Conservation (phyloP, 2,113 vertebrate species). For the Scomber colias region DNA sequence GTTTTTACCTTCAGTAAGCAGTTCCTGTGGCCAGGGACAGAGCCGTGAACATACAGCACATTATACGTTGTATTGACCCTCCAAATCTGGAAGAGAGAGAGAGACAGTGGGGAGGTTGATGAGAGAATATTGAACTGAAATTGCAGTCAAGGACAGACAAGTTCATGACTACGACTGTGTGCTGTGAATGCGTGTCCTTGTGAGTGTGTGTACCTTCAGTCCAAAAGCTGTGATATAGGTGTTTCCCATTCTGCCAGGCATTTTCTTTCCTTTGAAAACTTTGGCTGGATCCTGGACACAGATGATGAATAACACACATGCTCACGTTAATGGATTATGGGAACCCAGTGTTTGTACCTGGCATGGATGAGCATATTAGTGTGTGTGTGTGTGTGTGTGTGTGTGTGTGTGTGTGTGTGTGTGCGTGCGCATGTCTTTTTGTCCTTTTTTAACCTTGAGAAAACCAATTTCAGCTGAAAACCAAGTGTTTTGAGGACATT, state of each 20-base stretch:
- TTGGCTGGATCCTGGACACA: slow-evolving; percentile 87
- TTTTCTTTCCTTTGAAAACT: slow-evolving; percentile 95
- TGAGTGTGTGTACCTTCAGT: slow-evolving; percentile 87
- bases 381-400: background rate
- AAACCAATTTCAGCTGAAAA: too few relatives aligned
- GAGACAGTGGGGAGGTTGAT: slow-evolving; percentile 19
- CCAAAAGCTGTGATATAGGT: slow-evolving; percentile 85
- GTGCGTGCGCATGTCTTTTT: background rate
- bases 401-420: slow-evolving; percentile 14
- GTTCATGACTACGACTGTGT: background rate
- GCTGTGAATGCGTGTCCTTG: background rate
- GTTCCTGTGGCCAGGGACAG: slow-evolving; percentile 93
- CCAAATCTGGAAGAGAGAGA: slow-evolving; percentile 89
- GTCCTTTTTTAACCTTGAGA: too few relatives aligned
- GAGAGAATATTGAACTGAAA: slow-evolving; percentile 43
- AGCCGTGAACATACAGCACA: slow-evolving; percentile 93
- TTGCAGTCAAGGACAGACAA: slow-evolving; percentile 35
- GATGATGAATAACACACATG: slow-evolving; percentile 31
- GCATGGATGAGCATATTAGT: slow-evolving; percentile 7
- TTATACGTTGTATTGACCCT: slow-evolving; percentile 94
- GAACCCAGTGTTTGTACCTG: slow-evolving; percentile 52
- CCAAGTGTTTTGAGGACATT: too few relatives aligned
- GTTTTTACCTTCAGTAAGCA: slow-evolving; percentile 94
- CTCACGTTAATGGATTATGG: slow-evolving; percentile 36
- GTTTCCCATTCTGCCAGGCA: slow-evolving; percentile 96